Base-by-base conservation (phyloP, 2,888 invertebrate species). In the Bursaphelenchus okinawaensis region DNA sequence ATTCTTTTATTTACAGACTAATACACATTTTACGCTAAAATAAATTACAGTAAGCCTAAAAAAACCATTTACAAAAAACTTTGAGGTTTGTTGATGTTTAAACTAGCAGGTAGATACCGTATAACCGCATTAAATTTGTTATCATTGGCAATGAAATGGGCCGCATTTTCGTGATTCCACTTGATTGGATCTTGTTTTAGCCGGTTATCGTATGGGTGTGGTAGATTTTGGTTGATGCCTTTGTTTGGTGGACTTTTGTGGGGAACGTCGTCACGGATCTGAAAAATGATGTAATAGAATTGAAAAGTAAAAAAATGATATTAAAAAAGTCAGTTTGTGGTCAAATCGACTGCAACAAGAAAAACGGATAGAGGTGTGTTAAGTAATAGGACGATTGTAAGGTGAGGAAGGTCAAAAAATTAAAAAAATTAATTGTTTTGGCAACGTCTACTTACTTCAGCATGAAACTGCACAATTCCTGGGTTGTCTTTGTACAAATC, bases 391-490 rank as follows among this genome's bases (percentile, higher is more conserved):
- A 68, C 62, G 60, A 60, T 67, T 65, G 63, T 68, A 7, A 20
- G n/a, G n/a, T 31, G 19, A 26, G 19, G 22, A 31, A 23, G 19
- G n/a, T 29, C 24, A 4, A n/a, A 16, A 61, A 52, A 16, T 40
- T 40, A 12, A 40, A 4, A 40, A 40, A 16, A 16, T 40, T 1
- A 40, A 40, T 40, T n/a, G n/a, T 29, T 16, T 9, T 51, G 16
- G 20, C 1, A 40, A 40, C 40, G 62, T 22, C 9, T 52, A 60
- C 12, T 52, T 27, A 77, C 78, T 70, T 77, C 72, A 4, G 79
- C 72, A 59, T 73, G 76, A 60, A 80, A 81, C 64, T 81, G 81
- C 8, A 81, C 77, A 51, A 75, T 56, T 20, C 79, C 81, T 8
- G 81, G 81, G 61, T 76, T 74, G 60, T 81, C 80, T 24, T 71